These are phyloP conservation scores for Magallana nippona DNA, from an alignment of 2,888 invertebrate species.

Conservation along the genomic window DNA sequence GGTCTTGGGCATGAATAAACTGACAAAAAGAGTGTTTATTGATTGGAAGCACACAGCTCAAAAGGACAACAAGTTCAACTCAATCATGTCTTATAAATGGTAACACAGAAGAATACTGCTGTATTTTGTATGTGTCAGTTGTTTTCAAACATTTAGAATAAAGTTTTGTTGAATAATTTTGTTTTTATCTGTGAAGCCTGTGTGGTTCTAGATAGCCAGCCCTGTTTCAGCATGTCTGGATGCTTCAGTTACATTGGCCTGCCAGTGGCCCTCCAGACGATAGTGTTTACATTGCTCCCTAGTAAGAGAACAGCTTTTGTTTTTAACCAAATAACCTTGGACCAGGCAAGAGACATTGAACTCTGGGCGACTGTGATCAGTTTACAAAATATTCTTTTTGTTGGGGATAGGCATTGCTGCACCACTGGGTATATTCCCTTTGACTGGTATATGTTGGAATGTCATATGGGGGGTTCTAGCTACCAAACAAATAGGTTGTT, in stretches of 20 bases:
- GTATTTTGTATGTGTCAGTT: neutral
- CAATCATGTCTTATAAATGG: neutral
- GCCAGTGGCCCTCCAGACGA: neutral
- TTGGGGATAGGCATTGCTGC: constrained; percentile 21
- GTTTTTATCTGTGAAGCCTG: neutral
- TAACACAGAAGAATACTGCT: neutral
- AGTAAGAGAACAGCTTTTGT: constrained; percentile 14
- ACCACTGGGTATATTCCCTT: neutral
- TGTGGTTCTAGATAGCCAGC: neutral
- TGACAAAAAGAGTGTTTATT: neutral
- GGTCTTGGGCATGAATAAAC: neutral
- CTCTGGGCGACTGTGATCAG: constrained; percentile 20
- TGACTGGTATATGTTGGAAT: neutral
- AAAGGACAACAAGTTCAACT: neutral
- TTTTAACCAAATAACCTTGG: constrained; percentile 29
- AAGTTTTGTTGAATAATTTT: neutral
- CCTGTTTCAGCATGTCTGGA: neutral
- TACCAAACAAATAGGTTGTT: neutral
- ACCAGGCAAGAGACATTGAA: constrained; percentile 7
- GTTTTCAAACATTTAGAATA: neutral
- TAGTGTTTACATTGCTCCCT: constrained; percentile 9
- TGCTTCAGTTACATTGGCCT: constrained; percentile 11
- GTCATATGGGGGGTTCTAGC: constrained; percentile 3
- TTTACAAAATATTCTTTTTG: constrained; percentile 20
- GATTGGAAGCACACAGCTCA: neutral